Evolutionary conservation across 2,888 invertebrate genomes (phyloP), one percentile per base, ranked within the genome.

Genomic region (Asteroscopus sphinx): DNA sequence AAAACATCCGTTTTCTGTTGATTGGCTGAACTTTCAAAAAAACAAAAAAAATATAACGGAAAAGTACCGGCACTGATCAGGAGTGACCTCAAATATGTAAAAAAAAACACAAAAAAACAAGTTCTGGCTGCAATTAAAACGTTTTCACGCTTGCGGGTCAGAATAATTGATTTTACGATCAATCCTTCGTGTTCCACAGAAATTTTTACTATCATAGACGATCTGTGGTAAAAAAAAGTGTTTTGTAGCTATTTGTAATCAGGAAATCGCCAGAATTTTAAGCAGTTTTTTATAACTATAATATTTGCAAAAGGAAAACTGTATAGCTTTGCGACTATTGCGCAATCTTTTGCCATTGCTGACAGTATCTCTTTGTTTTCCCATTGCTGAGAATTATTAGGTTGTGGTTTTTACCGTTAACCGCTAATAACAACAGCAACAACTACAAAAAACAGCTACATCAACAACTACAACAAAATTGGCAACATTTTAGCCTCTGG

Each of bases 121-220:
- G 70, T 70, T 75, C 39, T 63, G 17, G 21, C 30, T 30, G 63
- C 57, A 73, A 75, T 75, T 70, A 76, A 73, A 72, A 51, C 65
- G 63, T 73, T 75, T 75, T 73, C 76, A 75, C 75, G 75, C 66
- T 58, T 45, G 45, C 53, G 60, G 53, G 36, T 60, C 54, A 40
- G 36, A 53, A 51, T 73, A 76, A 76, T 75, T 65, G 73, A 76
- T 76, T 76, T 68, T 76, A 73, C 66, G 62, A 73, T 25, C 59
- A 63, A 76, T 70, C 62, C 68, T 60, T 54, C 68, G 64, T 68
- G 59, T 73, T 69, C 28, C 41, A 47, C 32, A 56, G 26, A 70
- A 49, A 70, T 46, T 51, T 55, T 75, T 75, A 68, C 73, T 65
- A 60, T 53, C 30, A 36, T 44, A 36, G 16, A 35, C 39, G 5